Percentiles rank a stretch among this genome's conserved stretches.
Conservation (phyloP, 2,113 vertebrate genomes). For the Gallinago media region DNA sequence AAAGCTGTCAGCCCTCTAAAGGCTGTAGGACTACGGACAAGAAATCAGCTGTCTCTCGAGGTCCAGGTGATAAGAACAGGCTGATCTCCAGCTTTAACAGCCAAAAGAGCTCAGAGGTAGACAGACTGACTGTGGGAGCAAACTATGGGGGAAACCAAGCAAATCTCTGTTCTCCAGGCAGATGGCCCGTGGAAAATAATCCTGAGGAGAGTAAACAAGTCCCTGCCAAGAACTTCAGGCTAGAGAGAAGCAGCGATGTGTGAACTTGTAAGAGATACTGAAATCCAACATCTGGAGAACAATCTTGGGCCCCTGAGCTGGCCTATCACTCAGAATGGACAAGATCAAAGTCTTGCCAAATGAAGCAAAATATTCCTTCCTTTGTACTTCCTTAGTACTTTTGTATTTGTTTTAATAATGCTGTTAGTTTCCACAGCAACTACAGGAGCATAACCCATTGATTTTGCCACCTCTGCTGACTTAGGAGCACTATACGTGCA, state of each 20-base stretch:
- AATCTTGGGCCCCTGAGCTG: neutral
- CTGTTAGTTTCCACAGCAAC: neutral
- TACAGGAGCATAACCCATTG: neutral
- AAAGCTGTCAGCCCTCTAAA: neutral
- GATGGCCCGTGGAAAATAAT: constrained; percentile 67
- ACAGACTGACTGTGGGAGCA: constrained; percentile 66
- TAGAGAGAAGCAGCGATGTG: neutral
- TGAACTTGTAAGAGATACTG: neutral
- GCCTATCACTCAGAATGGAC: neutral
- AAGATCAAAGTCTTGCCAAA: neutral
- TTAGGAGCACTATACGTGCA: rapidly evolving
- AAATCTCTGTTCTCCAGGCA: constrained; percentile 63
- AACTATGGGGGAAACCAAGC: constrained; percentile 49
- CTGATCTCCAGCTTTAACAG: constrained; percentile 17
- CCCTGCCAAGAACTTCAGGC: constrained; percentile 37
- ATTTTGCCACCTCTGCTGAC: neutral
- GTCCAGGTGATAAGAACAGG: constrained; percentile 24
- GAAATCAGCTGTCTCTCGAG: neutral
- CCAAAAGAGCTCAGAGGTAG: constrained; percentile 56
- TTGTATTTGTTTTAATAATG: neutral
- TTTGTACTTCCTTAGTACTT: neutral
- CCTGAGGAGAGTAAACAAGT: constrained; percentile 58
- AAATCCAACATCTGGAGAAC: constrained; percentile 42
- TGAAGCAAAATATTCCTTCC: neutral
- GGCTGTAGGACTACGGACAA: neutral